phyloP scores from a whole-genome alignment of 2,113 vertebrate genomes.

The Silurus meridionalis region DNA sequence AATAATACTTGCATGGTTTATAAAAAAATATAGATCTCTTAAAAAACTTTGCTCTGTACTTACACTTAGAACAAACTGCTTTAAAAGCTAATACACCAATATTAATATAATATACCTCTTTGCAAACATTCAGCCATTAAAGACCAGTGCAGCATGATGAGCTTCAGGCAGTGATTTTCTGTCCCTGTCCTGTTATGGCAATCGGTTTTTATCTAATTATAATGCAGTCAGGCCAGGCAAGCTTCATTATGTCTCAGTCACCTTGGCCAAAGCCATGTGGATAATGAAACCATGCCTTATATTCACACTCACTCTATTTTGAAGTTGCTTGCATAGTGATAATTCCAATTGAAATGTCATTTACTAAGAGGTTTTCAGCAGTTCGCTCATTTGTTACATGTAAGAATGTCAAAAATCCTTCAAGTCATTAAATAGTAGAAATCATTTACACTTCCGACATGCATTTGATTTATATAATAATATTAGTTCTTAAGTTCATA shows the following conservation, averaged over 20 bases:
- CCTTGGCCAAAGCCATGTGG: neutral
- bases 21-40: neutral
- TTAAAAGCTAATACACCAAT: neutral
- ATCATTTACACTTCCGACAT: neutral
- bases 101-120: neutral
- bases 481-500: neutral
- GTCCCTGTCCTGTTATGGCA: neutral
- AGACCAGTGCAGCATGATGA: neutral
- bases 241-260: neutral
- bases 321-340: neutral
- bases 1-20: neutral
- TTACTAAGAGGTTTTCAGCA: neutral
- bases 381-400: neutral
- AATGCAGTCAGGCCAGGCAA: neutral
- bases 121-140: neutral
- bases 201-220: slow-evolving; percentile 1
- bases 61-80: neutral
- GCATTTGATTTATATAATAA: neutral
- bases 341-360: neutral
- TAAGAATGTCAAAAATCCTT: neutral
- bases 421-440: neutral
- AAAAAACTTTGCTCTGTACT: neutral
- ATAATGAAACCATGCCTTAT: neutral
- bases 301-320: neutral
- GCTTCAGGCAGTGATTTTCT: neutral